Evolutionary conservation across 1,140 invertebrate genomes (phyloP), one percentile per base, ranked within the genome.

Genomic region (Protaetia brevitarsis): DNA sequence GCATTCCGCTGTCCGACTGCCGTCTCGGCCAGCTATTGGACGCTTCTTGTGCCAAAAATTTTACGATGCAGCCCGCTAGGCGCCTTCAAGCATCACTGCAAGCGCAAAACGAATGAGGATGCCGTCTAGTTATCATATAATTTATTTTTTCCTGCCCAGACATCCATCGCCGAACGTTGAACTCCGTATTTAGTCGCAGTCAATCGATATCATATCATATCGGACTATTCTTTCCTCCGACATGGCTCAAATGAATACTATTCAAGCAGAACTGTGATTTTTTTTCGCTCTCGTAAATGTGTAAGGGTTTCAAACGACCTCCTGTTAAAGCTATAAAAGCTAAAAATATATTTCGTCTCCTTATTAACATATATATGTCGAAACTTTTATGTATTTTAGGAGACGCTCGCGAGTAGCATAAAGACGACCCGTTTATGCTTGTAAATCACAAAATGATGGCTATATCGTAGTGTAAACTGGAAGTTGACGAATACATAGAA

Each of bases 21-120:
- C 21, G 29, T 37, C 26, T n/a, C 34, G 23, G 26, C 61, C 34
- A 34, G 26, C 61, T 30, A 58, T 58, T 23, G 27, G 28, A 19
- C 16, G 45, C 16, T 30, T 58, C 27, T 65, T 58, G 51, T 65
- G 64, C 64, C 51, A 30, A 60, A 30, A 36, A 30, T 30, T 58
- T 58, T 30, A 34, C 57, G 51, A 65, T 59, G 29, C 23, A 59
- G 26, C 21, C 57, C 28, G 51, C 57, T 51, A 31, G 36, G 62
- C 34, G 51, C 62, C 51, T 27, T 45, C 45, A 29, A 31, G 30
- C 30, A 26, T 57, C 45, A 26, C 63, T 57, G 57, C 37, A 56
- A 23, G 63, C 63, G 23, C 37, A 64, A 30, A 41, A 51, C 63
- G 21, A 64, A 64, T 64, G 45, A 56, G 63, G 57, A 57, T 65